Evolutionary conservation across 2,797 vertebrate species (phyloP), one percentile per base, ranked within the genome.

Genomic region (Microhierax caerulescens): DNA sequence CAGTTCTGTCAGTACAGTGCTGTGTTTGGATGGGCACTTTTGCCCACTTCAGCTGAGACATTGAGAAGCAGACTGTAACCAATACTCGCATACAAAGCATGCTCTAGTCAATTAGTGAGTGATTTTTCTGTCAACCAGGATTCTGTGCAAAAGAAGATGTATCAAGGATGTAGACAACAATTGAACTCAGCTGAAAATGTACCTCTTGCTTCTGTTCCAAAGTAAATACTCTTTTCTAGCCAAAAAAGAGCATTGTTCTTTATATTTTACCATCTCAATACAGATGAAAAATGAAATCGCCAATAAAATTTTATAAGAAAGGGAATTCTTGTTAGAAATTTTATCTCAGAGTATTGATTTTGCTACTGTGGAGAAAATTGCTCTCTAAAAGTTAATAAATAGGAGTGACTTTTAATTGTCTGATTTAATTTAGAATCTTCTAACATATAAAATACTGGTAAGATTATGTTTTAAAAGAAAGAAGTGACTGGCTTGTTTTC

Each of bases 121-220:
- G 96, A 96, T 97, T 97, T 98, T 97, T 97, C 75, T 91, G 79
- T 97, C 96, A 97, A 80, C 84, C 94, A 95, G 88, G 28, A 80
- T 75, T 93, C 78, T 92, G 70, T 60, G 72, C 59, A 92, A 96
- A 84, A 81, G 47, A 97, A 83, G 91, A 95, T 97, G 86, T 95
- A 96, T 61, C 94, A 95, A 94, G 93, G 93, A 95, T 94, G 90
- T 78, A 94, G 91, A 82, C 97, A 96, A 97, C 97, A 75, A 96
- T 96, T 96, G 95, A 96, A 96, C 93, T 97, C 90, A 96, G 94
- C 60, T 97, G 95, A 96, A 97, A 97, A 95, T 92, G 77, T 95
- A 88, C 95, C 94, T 97, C 96, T 94, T 98, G 97, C 93, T 90
- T 96, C 87, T 81, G 50, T 96, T 97, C 81, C 89, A 95, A 95